These are phyloP conservation scores for Kryptopterus vitreolus DNA, from an alignment of 2,797 vertebrate genomes.

Conservation along the genomic window DNA sequence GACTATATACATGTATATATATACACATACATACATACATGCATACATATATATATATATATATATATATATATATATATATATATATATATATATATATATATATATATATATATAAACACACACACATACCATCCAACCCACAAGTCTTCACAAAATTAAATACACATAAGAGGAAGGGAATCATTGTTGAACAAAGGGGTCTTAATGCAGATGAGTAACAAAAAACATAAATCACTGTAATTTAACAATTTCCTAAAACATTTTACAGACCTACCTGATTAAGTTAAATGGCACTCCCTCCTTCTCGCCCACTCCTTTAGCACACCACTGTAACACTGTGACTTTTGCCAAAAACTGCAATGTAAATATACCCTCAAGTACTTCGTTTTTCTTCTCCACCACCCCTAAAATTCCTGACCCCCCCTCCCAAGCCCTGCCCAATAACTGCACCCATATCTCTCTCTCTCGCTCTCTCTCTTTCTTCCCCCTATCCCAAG, in stretches of 20 bases:
- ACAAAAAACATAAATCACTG: conserved; percentile 22
- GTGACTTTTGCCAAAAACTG: conserved; percentile 61
- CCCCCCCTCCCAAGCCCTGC: conserved; percentile 42
- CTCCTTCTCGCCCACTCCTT: conserved; percentile 60
- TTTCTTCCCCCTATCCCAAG: too few relatives aligned
- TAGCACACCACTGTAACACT: conserved; percentile 60
- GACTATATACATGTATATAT: too few relatives aligned
- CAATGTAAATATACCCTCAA: conserved; percentile 58
- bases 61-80: too few relatives aligned
- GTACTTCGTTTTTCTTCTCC: conserved; percentile 44
- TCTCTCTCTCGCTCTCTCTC: conserved; percentile 30
- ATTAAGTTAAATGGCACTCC: conserved; percentile 57
- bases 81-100: too few relatives aligned
- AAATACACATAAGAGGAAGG: neutral
- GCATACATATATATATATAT: too few relatives aligned
- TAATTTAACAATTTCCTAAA: conserved; percentile 34
- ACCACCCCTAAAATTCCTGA: conserved; percentile 33
- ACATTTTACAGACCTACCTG: conserved; percentile 64
- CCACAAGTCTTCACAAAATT: conserved; percentile 51
- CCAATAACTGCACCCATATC: conserved; percentile 53
- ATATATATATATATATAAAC: neutral
- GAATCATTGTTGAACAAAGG: conserved; percentile 19
- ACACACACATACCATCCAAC: conserved; percentile 46
- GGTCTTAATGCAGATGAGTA: conserved; percentile 28
- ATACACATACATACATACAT: too few relatives aligned